These are phyloP conservation scores for Julus scandinavius DNA, from an alignment of 2,888 invertebrate species.

Conservation along the genomic window DNA sequence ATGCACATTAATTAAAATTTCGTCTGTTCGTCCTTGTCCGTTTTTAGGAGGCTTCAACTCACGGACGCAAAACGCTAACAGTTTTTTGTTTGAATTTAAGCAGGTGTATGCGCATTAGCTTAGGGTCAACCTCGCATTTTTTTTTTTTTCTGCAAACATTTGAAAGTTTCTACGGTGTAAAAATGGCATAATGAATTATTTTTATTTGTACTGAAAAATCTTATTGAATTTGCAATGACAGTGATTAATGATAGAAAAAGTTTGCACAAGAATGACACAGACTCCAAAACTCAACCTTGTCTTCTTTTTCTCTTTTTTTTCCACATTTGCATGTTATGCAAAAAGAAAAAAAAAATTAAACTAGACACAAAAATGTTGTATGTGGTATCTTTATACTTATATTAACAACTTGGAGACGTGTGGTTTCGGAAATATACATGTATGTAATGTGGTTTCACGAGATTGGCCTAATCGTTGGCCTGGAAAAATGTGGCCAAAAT, in stretches of 20 bases:
- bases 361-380: too few species aligned
- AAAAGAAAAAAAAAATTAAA: background rate
- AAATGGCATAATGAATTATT: background rate
- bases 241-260: background rate
- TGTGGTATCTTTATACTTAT: too few species aligned
- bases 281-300: background rate
- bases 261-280: background rate
- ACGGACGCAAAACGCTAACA: background rate
- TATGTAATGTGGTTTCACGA: too few species aligned
- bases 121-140: background rate
- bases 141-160: conserved; percentile 18
- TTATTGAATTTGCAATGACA: background rate
- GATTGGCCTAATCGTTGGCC: too few species aligned
- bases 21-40: conserved; percentile 22
- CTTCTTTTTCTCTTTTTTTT: background rate
- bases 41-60: background rate
- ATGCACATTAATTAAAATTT: background rate
- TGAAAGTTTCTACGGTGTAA: background rate
- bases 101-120: background rate
- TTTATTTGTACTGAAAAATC: background rate
- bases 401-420: too few species aligned
- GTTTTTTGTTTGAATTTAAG: background rate
- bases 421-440: too few species aligned
- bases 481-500: too few species aligned
- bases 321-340: background rate